Base-by-base conservation (phyloP, 2,113 vertebrate genomes). In the Poeciliopsis turrubarensis region DNA sequence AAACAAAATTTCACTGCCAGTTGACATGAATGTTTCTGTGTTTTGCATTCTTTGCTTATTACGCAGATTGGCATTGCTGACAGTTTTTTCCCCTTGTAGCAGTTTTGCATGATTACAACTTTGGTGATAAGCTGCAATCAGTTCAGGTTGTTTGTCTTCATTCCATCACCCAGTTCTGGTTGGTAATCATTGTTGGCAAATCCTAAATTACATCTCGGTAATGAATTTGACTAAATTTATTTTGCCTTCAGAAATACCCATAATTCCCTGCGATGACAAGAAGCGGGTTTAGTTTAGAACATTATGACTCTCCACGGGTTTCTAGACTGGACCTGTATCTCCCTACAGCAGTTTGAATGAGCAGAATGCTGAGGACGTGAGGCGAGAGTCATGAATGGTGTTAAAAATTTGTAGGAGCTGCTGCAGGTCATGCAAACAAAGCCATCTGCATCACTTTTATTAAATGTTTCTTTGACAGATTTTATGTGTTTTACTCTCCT, bases 291-390 rank as follows among this genome's bases (percentile, higher is more conserved):
- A 37, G 0, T 34, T 8, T 15, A 1, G 60, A 47, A 1, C 85
- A 30, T 29, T 19, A 39, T 10, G 6, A 51, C n/a, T 5, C 78
- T 31, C 3, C 41, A 1, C 60, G 41, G n/a, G 73, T 87, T 62
- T 73, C 88, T 3, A 70, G 81, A 3, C 89, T 94, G 2, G 92
- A 93, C 77, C 83, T 94, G 32, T 93, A 92, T 31, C 80, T 95
- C 51, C 94, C 92, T 29, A 83, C 74, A 17, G 76, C 77, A 1
- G 30, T 60, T 25, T 82, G n/a, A 74, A 87, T 68, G 81, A 88
- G 9, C 74, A 65, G 66, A 80, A 73, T 0, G 0, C 51, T 0
- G 57, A 76, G 7, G 26, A 69, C 25, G 66, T 54, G 27, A 74
- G 76, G 87, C 84, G 65, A 0, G 54, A 26, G 30, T n/a, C 9